Evolutionary conservation across 2,113 vertebrate species (phyloP).

Genomic region (Sceloporus tristichus): DNA sequence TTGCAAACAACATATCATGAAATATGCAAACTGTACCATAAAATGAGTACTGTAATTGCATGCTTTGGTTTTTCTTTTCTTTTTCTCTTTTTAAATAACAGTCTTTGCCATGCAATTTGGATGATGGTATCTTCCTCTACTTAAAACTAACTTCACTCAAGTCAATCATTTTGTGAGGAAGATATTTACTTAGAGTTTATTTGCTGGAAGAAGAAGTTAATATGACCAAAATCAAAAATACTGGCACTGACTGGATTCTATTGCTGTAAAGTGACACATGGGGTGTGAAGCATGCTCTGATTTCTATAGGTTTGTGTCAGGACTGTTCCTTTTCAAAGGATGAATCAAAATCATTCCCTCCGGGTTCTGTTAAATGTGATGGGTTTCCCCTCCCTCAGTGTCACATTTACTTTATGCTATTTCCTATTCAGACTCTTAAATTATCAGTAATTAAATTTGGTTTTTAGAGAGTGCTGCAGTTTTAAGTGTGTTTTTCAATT

Average conservation of each 20-base stretch:
- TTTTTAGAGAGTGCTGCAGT: background rate
- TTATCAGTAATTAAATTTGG: background rate
- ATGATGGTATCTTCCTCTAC: background rate
- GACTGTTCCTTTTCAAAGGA: background rate
- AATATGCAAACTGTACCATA: slow-evolving; percentile 6
- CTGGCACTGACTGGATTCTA: background rate
- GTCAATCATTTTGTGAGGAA: background rate
- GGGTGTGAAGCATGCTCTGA: background rate
- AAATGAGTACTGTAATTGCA: slow-evolving; percentile 18
- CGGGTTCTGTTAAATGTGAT: background rate
- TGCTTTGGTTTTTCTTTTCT: background rate
- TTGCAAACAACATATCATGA: slow-evolving; percentile 1
- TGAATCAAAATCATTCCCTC: background rate
- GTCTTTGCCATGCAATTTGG: background rate
- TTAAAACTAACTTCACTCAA: background rate
- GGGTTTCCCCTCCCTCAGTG: background rate
- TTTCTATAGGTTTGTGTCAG: background rate
- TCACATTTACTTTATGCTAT: background rate
- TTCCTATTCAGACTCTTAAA: background rate
- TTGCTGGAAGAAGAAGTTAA: background rate
- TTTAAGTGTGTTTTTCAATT: background rate
- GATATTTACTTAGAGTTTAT: background rate
- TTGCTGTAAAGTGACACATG: background rate
- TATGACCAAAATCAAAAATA: background rate
- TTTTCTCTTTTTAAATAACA: background rate